Evolutionary conservation across 2,888 invertebrate genomes (phyloP), one percentile per base, ranked within the genome.

Genomic region (Ferdinandea cuprea): DNA sequence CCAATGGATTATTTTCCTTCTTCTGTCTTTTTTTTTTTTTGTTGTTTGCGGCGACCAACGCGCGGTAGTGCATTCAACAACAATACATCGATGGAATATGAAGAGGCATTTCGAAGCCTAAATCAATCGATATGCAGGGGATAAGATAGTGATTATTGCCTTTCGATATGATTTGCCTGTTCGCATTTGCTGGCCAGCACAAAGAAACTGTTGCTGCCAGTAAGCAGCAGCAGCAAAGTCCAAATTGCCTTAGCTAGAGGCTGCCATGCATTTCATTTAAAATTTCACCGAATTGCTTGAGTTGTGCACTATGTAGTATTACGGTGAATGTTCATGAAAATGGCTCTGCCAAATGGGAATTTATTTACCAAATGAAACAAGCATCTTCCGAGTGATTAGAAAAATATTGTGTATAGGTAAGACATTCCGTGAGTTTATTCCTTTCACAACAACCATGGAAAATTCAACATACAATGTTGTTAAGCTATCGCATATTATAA

Each of bases 31-130:
- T 30, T 46, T 30, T 50, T 50, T 30, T n/a, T 44, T 11, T 15
- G 2, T 19, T 54, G 11, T 46, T 66, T 32, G 13, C 17, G 37
- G 11, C 6, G 56, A 61, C 71, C 6, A 61, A 61, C 71, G 71
- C 66, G 77, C 81, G 66, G 77, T 83, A 83, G 81, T 83, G 81
- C 48, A 72, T 83, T 77, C 81, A 66, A 78, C 77, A 83, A 83
- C 81, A 83, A 72, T 72, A 56, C 68, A 71, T 50, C 69, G 54
- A 44, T 42, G 50, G 52, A 71, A 72, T 61, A 65, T 56, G 78
- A 83, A 78, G 66, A 81, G 81, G 59, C 77, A 77, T 72, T 77
- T 83, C 40, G 50, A 25, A 71, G 81, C 65, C 81, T 80, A 73
- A 78, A 78, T 78, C 83, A 83, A 83, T 83, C 78, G 83, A 83